Conservation (phyloP, 2,888 invertebrate genomes). For the Serripes groenlandicus region DNA sequence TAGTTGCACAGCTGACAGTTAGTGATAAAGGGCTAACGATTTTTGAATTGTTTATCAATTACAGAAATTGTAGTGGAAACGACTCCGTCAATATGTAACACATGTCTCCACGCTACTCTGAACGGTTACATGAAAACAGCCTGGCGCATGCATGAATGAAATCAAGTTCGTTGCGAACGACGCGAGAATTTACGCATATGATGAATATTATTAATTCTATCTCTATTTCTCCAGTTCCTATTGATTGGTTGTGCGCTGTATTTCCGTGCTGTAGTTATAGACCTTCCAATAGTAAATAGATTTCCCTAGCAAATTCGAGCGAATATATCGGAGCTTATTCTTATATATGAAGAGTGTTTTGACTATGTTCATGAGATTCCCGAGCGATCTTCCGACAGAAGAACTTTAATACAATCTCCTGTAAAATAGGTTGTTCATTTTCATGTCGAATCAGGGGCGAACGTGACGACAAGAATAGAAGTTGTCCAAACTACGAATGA, state of each 20-base stretch:
- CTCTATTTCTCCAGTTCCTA: too few species aligned
- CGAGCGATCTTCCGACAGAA: too few species aligned
- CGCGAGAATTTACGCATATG: conserved; percentile 5
- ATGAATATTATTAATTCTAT: too few species aligned
- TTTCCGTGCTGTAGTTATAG: too few species aligned
- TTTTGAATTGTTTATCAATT: conserved; percentile 39
- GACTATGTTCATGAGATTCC: too few species aligned
- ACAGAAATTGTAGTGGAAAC: conserved; percentile 23
- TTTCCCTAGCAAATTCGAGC: too few species aligned
- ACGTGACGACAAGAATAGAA: conserved; percentile 21
- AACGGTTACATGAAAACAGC: conserved; percentile 2
- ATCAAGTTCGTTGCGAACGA: neutral
- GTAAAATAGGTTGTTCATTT: conserved; percentile 9
- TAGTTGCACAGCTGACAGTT: conserved; percentile 18
- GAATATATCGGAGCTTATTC: too few species aligned
- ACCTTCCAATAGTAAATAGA: too few species aligned
- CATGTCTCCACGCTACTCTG: conserved; percentile 6
- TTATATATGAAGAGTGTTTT: too few species aligned
- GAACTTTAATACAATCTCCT: neutral
- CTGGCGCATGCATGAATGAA: conserved; percentile 21
- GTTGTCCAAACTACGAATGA: neutral
- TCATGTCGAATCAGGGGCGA: conserved; percentile 17
- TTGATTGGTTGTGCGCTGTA: too few species aligned
- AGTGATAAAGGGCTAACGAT: conserved; percentile 18
- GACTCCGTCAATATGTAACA: conserved; percentile 9